These are phyloP conservation scores for Eulacestoma nigropectus DNA, from an alignment of 2,113 vertebrate genomes.

Conservation along the genomic window DNA sequence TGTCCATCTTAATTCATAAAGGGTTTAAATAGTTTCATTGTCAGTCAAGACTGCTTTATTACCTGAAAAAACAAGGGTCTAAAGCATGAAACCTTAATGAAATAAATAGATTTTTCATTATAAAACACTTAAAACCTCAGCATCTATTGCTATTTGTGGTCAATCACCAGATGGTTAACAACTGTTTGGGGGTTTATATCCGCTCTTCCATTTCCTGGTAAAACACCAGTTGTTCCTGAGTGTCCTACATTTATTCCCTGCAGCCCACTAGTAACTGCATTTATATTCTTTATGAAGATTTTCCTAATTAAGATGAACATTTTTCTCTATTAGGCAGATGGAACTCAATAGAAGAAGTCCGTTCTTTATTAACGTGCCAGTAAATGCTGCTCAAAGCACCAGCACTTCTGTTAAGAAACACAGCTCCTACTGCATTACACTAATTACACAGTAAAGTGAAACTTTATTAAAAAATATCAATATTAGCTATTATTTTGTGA, in stretches of 20 bases:
- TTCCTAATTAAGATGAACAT: conserved; percentile 70
- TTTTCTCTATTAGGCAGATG: conserved; percentile 68
- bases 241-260: conserved; percentile 32
- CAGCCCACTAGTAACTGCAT: conserved; percentile 23
- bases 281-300: conserved; percentile 64
- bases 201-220: conserved; percentile 23
- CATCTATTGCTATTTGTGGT: conserved; percentile 33
- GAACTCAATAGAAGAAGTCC: conserved; percentile 53
- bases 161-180: conserved; percentile 25
- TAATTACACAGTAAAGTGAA: conserved; percentile 39
- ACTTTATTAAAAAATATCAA: conserved; percentile 57
- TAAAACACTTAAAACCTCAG: conserved; percentile 57
- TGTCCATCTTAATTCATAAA: conserved; percentile 38
- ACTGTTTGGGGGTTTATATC: conserved; percentile 35
- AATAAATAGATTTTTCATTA: conserved; percentile 70
- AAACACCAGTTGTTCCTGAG: conserved; percentile 16
- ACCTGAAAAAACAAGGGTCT: conserved; percentile 32
- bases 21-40: conserved; percentile 24
- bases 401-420: conserved; percentile 16
- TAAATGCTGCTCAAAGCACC: conserved; percentile 43
- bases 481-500: conserved; percentile 57
- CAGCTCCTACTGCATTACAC: conserved; percentile 1
- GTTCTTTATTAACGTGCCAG: conserved; percentile 49
- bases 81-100: conserved; percentile 58
- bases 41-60: conserved; percentile 32